A percentile compares a stretch with the other conserved stretches of the same genome.
Conservation (phyloP, 2,113 vertebrate genomes). For the Percina caprodes region DNA sequence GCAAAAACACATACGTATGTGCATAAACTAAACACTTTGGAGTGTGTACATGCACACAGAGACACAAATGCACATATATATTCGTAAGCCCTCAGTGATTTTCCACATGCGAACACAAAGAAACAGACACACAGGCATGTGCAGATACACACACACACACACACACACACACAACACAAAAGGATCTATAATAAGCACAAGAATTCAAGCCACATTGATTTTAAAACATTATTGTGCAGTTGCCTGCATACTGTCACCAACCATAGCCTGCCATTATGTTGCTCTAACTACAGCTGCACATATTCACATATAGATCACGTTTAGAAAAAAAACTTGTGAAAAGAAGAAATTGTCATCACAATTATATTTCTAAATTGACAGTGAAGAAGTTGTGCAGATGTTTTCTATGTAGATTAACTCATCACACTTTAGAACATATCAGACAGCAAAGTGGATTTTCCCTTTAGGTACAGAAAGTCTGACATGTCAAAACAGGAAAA, state of each 20-base stretch:
- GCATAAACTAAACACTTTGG: not conserved
- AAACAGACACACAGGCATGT: not conserved
- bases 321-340: not conserved
- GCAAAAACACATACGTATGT: not conserved
- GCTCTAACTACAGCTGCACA: not conserved
- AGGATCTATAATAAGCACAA: not conserved
- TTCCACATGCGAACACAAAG: not conserved
- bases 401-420: not conserved
- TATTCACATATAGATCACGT: not conserved
- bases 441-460: not conserved
- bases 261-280: not conserved
- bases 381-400: not conserved
- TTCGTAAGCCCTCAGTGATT: not conserved
- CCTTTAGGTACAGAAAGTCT: not conserved
- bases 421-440: not conserved
- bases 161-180: not conserved
- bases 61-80: not conserved
- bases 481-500: not conserved
- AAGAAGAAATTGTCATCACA: not conserved
- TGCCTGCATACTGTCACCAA: not conserved
- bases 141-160: not conserved
- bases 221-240: not conserved
- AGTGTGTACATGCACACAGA: not conserved
- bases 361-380: not conserved
- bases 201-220: not conserved